Base-by-base conservation (phyloP, 2,113 vertebrate species). In the Paedocypris sp. region DNA sequence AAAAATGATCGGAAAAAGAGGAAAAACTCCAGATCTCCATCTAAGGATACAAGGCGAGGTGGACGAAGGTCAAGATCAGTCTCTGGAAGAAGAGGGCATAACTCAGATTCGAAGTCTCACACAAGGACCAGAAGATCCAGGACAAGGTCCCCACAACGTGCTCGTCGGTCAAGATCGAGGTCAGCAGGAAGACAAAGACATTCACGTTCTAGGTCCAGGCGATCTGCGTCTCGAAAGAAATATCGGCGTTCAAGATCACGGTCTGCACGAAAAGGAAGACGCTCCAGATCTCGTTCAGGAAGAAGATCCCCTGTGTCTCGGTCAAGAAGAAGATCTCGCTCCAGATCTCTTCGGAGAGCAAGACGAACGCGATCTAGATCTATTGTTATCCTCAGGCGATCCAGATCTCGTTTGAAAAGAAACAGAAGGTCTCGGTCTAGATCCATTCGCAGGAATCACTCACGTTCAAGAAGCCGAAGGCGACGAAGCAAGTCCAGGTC, bases 361-460 rank as follows among this genome's bases (percentile, higher is more conserved):
- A 79, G 78, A 23, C 71, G 85, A 6, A 78, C 81, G 5, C 79
- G 83, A 6, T 87, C 86, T 15, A 79, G 84, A 13, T 86, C 86
- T 2, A 0, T 77, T 47, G 79, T 80, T 13, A 54, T 77, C 16
- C 63, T 76, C 2, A 85, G 79, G 32, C 75, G 78, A 33, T 78
- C 67, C 35, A 76, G 79, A 18, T 82, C 73, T 36, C 35, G 35
- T 13, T 1, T 60, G 5, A 68, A 13, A 35, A 74, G 45, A 62
- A 70, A 63, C 41, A 66, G 46, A 20, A 31, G 54, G 5, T 74
- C 74, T 33, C 62, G 58, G 38, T 73, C 73, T 46, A 46, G 43
- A 48, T 63, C 67, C 3, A 5, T 22, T 19, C 51, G 22, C 23
- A 66, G 38, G 50, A 69, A 42, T 12, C 42, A 74, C 59, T 82